Base-by-base conservation (phyloP, 2,888 invertebrate species). In the Caenorhabditis wallacei region DNA sequence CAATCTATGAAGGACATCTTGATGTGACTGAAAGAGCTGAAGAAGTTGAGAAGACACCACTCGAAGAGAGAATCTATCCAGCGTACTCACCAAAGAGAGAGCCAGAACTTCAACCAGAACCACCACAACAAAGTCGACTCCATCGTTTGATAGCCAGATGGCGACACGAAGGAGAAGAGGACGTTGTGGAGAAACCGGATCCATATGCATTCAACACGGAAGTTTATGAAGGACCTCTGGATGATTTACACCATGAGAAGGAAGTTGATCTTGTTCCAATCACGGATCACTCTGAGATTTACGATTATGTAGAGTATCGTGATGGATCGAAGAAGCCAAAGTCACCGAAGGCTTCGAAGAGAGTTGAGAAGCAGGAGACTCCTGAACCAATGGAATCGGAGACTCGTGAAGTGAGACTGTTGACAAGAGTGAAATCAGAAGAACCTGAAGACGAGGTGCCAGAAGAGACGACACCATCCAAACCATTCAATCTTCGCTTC, bases 291-390 rank as follows among this genome's bases (percentile, higher is more conserved):
- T 72, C 85, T 13, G 30, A 68, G 1, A 70, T 79, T 30, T 86
- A 86, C 26, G 86, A 85, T 61, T 69, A 81, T n/a, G 87, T 84
- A 24, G 74, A 79, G 26, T 85, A 48, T 8, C n/a, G 46, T 18
- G 43, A 43, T 16, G 43, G 43, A 11, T 48, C 46, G 1, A 48
- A 48, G 18, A 48, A 48, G 46, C 46, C 46, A 11, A 64, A 74
- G 35, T 56, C 63, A 30, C 63, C 48, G 7, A 72, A 75, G 64
- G 35, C 79, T 57, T 46, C 56, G 10, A 72, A 63, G 51, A 56
- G 53, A 16, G 22, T 54, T n/a, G 76, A 84, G 66, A 64, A 76
- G 30, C 61, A 48, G 30, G 57, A 57, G 46, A 51, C 53, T 24
- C 40, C 48, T 13, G 70, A 78, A 22, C 59, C 80, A 48, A 35